Evolutionary conservation across 1,140 invertebrate species (phyloP).

Genomic region (Heliconius nattereri): DNA sequence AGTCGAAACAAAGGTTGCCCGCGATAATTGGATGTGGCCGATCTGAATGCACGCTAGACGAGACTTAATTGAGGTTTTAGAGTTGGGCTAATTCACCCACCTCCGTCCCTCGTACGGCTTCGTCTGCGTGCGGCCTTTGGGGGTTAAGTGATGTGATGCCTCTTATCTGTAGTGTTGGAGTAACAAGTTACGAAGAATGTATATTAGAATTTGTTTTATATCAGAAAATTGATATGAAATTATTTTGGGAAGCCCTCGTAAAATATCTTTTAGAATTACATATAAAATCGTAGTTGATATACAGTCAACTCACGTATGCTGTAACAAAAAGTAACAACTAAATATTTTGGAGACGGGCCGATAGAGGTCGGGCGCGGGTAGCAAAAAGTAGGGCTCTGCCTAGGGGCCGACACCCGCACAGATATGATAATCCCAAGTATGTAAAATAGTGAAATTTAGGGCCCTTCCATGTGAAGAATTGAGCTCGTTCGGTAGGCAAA

Average conservation of each 20-base stretch:
- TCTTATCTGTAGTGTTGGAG: constrained; percentile 18
- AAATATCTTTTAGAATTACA: constrained; percentile 2
- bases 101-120: constrained; percentile 66
- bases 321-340: constrained; percentile 80
- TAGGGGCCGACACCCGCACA: constrained; percentile 63
- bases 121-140: constrained; percentile 49
- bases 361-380: constrained; percentile 74
- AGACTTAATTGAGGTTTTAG: constrained; percentile 81
- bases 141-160: constrained; percentile 58
- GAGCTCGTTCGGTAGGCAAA: constrained; percentile 73
- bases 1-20: constrained; percentile 61
- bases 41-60: constrained; percentile 74
- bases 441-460: constrained; percentile 81
- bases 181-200: not conserved
- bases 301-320: constrained; percentile 72
- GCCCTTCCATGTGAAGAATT: constrained; percentile 80
- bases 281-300: constrained; percentile 57
- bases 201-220: not conserved
- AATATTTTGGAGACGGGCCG: constrained; percentile 76
- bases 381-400: constrained; percentile 70
- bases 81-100: constrained; percentile 78
- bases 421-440: constrained; percentile 80
- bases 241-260: not conserved
- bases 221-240: not conserved
- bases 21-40: constrained; percentile 78